Evolutionary conservation across 1,140 invertebrate species (phyloP).

Genomic region (Pseudoatta argentina): DNA sequence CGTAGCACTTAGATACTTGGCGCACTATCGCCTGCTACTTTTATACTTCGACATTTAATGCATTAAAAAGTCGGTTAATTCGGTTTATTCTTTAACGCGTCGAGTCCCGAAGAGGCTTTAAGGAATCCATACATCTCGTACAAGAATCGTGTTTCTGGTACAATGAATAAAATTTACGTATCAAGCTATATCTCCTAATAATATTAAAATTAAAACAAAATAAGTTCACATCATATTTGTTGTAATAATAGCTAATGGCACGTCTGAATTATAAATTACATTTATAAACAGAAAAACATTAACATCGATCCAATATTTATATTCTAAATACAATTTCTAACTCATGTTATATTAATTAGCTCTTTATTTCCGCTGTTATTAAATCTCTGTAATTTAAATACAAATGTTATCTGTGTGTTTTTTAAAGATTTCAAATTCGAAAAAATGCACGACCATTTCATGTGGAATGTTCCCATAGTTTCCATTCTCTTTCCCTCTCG

Average conservation of each 20-base stretch:
- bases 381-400: conserved; percentile 13
- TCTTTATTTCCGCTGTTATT: not conserved
- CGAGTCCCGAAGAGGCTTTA: not conserved
- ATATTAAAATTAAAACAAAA: not conserved
- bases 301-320: not conserved
- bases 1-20: conserved; percentile 53
- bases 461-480: conserved; percentile 26
- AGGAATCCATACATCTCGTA: not conserved
- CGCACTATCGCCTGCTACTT: conserved; percentile 26
- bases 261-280: not conserved
- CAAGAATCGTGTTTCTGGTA: not conserved
- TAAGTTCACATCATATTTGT: no score
- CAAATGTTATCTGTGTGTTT: not conserved
- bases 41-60: conserved; percentile 46
- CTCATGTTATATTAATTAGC: not conserved
- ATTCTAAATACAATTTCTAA: not conserved
- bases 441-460: not conserved
- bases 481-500: not conserved
- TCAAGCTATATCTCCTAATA: not conserved
- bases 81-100: conserved; percentile 40
- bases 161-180: not conserved
- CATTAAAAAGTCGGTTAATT: conserved; percentile 53
- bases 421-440: not conserved
- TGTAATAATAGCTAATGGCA: not conserved
- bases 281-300: not conserved